These are phyloP conservation scores for Trichomalopsis sarcophagae DNA, from an alignment of 1,140 invertebrate species.

Conservation along the genomic window DNA sequence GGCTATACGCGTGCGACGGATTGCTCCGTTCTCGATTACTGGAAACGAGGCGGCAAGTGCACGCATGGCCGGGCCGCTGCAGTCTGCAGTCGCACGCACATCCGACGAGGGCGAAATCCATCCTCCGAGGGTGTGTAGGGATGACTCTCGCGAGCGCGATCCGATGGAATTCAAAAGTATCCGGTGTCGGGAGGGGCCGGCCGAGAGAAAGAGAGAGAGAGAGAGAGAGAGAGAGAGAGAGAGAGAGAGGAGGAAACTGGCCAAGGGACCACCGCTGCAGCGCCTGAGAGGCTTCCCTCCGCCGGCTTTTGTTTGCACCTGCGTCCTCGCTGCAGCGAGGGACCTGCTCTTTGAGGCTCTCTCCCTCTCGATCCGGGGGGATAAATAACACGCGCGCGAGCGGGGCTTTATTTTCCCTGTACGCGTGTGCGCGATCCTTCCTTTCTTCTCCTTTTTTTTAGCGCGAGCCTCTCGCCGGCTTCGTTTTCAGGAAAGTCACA, in stretches of 20 bases:
- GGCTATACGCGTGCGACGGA: conserved; percentile 38
- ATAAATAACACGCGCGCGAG: background rate
- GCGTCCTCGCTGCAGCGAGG: background rate
- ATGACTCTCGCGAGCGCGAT: conserved; percentile 44
- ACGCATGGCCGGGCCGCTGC: background rate
- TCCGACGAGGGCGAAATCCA: conserved; percentile 7
- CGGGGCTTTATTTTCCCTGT: conserved; percentile 7
- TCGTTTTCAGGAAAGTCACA: background rate
- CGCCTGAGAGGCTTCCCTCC: conserved; percentile 30
- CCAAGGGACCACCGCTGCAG: conserved; percentile 27
- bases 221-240: too few relatives aligned
- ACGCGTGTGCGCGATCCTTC: background rate
- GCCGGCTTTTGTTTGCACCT: conserved; percentile 52
- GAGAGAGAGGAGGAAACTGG: background rate
- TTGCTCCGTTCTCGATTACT: conserved; percentile 53
- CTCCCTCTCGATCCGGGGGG: background rate
- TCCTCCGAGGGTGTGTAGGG: background rate
- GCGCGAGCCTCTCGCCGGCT: background rate
- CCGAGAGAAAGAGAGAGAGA: too few relatives aligned
- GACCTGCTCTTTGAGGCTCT: background rate
- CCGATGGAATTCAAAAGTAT: conserved; percentile 52
- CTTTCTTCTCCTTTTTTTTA: background rate
- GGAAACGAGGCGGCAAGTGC: conserved; percentile 43
- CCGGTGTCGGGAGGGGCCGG: conserved; percentile 29
- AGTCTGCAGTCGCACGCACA: background rate